These are phyloP conservation scores for Paramormyrops kingsleyae DNA, from an alignment of 2,113 vertebrate species.

Conservation along the genomic window DNA sequence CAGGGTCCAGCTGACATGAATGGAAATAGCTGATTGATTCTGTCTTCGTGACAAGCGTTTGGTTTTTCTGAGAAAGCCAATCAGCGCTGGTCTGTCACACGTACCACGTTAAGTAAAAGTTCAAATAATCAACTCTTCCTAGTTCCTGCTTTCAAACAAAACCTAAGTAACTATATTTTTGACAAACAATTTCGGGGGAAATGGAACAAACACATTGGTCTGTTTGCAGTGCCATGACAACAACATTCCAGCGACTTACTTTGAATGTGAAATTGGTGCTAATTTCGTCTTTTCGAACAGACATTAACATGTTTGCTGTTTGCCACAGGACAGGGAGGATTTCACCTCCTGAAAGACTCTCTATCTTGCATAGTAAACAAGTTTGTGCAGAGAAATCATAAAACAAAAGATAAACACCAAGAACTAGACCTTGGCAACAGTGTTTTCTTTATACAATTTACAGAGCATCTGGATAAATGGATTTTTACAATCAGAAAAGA, in stretches of 20 bases:
- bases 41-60: not conserved
- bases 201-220: not conserved
- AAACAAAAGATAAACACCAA: not conserved
- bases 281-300: not conserved
- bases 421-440: not conserved
- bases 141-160: not conserved
- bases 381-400: not conserved
- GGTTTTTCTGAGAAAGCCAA: not conserved
- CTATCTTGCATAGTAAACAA: not conserved
- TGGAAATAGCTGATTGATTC: not conserved
- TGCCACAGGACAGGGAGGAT: not conserved
- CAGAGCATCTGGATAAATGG: conserved; percentile 6
- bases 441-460: conserved; percentile 9
- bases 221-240: not conserved
- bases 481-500: conserved; percentile 40
- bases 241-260: not conserved
- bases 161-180: not conserved
- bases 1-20: not conserved
- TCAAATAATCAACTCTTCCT: not conserved
- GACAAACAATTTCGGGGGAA: not conserved
- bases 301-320: not conserved
- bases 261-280: not conserved
- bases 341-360: not conserved
- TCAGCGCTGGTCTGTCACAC: not conserved
- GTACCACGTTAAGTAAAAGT: not conserved